Evolutionary conservation across 1,140 invertebrate genomes (phyloP).

Genomic region (Planococcus citri): DNA sequence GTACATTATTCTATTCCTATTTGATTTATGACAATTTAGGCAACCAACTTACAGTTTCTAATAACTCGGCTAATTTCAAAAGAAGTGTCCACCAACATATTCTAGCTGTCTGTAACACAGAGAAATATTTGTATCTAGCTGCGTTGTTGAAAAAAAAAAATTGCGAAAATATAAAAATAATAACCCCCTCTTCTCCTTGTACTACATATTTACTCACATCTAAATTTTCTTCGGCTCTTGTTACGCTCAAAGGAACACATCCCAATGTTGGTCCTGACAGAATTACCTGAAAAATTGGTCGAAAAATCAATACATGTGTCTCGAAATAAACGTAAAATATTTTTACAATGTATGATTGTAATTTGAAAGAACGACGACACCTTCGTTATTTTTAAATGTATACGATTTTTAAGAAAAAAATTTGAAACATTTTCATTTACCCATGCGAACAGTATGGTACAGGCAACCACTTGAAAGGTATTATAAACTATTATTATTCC

Average conservation of each 20-base stretch:
- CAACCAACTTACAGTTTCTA: slow-evolving; percentile 29
- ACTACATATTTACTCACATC: slow-evolving; percentile 29
- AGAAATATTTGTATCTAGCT: too few relatives aligned
- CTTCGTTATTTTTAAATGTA: neutral
- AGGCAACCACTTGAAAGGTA: slow-evolving; percentile 38
- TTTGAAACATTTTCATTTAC: slow-evolving; percentile 29
- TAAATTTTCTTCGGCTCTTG: slow-evolving; percentile 28
- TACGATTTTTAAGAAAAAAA: slow-evolving; percentile 13
- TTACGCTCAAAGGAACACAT: slow-evolving; percentile 45
- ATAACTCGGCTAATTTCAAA: slow-evolving; percentile 26
- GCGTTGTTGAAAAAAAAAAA: too few relatives aligned
- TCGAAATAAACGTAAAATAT: too few relatives aligned
- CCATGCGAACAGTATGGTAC: slow-evolving; percentile 37
- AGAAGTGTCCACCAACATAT: slow-evolving; percentile 27
- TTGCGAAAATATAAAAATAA: neutral
- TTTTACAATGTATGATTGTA: too few relatives aligned
- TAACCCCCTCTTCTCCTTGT: too few relatives aligned
- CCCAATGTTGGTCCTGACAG: slow-evolving; percentile 37
- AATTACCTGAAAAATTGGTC: slow-evolving; percentile 21
- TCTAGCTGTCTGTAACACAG: slow-evolving; percentile 25
- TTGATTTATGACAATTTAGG: too few relatives aligned
- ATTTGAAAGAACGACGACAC: neutral
- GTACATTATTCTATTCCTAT: too few relatives aligned
- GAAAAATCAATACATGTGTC: too few relatives aligned
- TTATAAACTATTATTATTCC: slow-evolving; percentile 39